Evolutionary conservation across 2,888 invertebrate species (phyloP), one percentile per base, ranked within the genome.

Genomic region (Troilus luridus): DNA sequence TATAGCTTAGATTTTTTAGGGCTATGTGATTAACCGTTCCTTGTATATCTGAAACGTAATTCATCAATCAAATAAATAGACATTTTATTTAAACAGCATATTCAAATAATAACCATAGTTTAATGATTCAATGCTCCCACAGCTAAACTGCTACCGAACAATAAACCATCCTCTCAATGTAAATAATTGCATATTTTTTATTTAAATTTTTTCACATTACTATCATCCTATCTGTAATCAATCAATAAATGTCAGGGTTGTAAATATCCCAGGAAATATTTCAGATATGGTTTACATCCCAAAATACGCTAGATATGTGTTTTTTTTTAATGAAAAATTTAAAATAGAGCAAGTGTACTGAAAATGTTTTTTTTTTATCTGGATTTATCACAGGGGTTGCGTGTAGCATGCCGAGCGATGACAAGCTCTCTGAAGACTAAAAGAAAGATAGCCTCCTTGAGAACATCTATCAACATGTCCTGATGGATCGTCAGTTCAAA

Each of bases 401-500:
- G 85, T 85, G 85, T n/a, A 8, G 56, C 85, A 85, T 85, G 85
- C 85, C 85, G n/a, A 56, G 85, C 56, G 85, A 85, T 85, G 85
- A 85, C 85, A 85, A 58, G 85, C 85, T n/a, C 54, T 56, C 11
- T 56, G 56, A 58, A 85, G 56, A 85, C 85, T 85, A 56, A n/a
- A 85, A 85, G 85, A 85, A 85, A 85, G 85, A 85, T 85, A 85
- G 56, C n/a, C 85, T 85, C 56, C 85, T 85, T 85, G 56, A 85
- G 56, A 85, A 85, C 85, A 85, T 85, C 85, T 56, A 58, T 85
- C 85, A 58, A n/a, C 54, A n/a, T 56, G 41, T 56, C 3, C n/a
- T 85, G 21, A 56, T 56, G 56, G 19, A 54, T 11, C 41, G 56
- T 56, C 41, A 56, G 56, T 58, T 85, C 41, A 8, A 77, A 77